Conservation (phyloP, 2,113 vertebrate genomes). For the Bucco capensis region DNA sequence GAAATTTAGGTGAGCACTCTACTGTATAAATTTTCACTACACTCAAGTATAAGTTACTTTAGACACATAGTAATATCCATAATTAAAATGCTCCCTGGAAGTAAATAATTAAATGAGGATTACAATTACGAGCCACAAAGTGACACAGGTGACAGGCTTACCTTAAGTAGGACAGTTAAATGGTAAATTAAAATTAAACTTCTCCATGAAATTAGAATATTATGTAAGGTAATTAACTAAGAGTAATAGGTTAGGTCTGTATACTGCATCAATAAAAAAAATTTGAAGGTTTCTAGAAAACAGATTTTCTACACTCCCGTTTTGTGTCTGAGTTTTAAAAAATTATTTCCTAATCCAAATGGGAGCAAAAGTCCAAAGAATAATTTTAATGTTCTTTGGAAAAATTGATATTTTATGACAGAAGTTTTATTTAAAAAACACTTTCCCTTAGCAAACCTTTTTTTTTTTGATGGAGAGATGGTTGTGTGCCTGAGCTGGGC, state of each 20-base stretch:
- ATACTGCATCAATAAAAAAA: not conserved
- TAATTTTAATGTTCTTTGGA: not conserved
- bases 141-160: slow-evolving; percentile 16
- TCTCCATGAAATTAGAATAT: not conserved
- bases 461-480: not conserved
- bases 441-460: not conserved
- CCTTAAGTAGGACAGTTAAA: slow-evolving; percentile 35
- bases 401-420: not conserved
- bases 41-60: not conserved
- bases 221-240: not conserved
- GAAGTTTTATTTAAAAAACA: not conserved
- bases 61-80: not conserved
- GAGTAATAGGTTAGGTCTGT: not conserved
- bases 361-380: not conserved
- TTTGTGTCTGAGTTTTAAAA: not conserved
- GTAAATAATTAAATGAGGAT: slow-evolving; percentile 63
- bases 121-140: slow-evolving; percentile 30
- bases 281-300: not conserved
- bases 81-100: slow-evolving; percentile 50
- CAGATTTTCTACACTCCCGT: not conserved
- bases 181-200: slow-evolving; percentile 39
- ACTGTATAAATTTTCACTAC: not conserved
- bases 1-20: not conserved
- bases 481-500: not conserved
- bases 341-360: not conserved